Evolutionary conservation across 2,888 invertebrate genomes (phyloP), one percentile per base, ranked within the genome.

Genomic region (Arge pagana): DNA sequence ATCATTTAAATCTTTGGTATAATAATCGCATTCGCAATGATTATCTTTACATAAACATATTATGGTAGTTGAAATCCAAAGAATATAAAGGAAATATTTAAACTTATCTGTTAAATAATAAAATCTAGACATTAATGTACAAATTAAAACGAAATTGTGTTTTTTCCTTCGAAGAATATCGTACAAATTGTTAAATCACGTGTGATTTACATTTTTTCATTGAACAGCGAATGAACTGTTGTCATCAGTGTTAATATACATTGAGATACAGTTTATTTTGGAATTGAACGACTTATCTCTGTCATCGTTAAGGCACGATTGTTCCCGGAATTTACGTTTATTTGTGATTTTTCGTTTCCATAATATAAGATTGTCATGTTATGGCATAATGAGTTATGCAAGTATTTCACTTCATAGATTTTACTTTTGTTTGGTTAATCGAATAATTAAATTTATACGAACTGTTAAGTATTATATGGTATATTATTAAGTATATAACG

Each of bases 1-100:
- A 55, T 54, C 52, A 56, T 41, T 51, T 58, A 56, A 66, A 70
- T 75, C 75, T 74, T 75, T 75, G 75, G 75, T 68, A 74, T 72
- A 65, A 63, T 57, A 59, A 67, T 64, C 62, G 61, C 68, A 67
- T 69, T 70, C 68, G 68, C 66, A 66, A 63, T 65, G 53, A 39
- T 50, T 31, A 54, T 36, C 36, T 40, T 23, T 43, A 37, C 43
- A 41, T 42, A 52, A 35, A 51, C 18, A 40, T 53, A 21, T 33
- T 51, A 35, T 19, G 26, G 43, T 28, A 50, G 41, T 16, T 33
- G 28, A 33, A 30, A 31, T 33, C 41, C 26, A 51, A 35, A 43
- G 35, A 43, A 51, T 40, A 50, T 15, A 37, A 18, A 45, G 16
- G 26, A 33, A 51, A 23, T 42, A 43, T 40, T 48, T 54, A 45